A percentile compares a stretch with the other conserved stretches of the same genome.
phyloP scores from a whole-genome alignment of 2,113 vertebrate genomes.

The Hystrix cristata region DNA sequence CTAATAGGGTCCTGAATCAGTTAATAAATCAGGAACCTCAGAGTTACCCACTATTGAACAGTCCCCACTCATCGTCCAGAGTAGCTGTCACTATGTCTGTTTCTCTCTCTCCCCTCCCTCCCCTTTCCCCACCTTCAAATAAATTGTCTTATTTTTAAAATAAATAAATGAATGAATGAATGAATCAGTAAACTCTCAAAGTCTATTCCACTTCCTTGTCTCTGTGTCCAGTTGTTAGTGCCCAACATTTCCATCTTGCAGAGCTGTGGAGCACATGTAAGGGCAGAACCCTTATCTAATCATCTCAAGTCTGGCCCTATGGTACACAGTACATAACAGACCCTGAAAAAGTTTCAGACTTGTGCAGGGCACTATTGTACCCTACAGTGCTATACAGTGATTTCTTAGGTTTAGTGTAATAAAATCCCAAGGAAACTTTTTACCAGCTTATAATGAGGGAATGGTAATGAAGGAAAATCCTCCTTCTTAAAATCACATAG shows the following conservation, averaged over 20 bases:
- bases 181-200: constrained; percentile 40
- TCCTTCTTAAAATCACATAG: neutral
- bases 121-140: too few species aligned
- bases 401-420: constrained; percentile 21
- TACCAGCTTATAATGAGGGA: neutral
- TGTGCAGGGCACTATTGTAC: neutral
- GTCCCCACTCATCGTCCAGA: too few species aligned
- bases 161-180: neutral
- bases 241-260: neutral
- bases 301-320: neutral
- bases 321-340: neutral
- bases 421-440: neutral
- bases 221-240: neutral
- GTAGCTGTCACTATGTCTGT: too few species aligned
- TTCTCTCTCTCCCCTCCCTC: too few species aligned
- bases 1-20: neutral
- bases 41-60: too few species aligned
- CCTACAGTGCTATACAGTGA: neutral
- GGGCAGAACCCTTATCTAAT: neutral
- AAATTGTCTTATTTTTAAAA: too few species aligned
- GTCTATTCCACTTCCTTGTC: neutral
- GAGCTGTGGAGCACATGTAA: neutral
- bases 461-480: neutral
- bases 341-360: neutral
- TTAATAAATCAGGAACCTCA: constrained; percentile 52